These are phyloP conservation scores for Phalera bucephala DNA, from an alignment of 2,888 invertebrate species.

Conservation along the genomic window DNA sequence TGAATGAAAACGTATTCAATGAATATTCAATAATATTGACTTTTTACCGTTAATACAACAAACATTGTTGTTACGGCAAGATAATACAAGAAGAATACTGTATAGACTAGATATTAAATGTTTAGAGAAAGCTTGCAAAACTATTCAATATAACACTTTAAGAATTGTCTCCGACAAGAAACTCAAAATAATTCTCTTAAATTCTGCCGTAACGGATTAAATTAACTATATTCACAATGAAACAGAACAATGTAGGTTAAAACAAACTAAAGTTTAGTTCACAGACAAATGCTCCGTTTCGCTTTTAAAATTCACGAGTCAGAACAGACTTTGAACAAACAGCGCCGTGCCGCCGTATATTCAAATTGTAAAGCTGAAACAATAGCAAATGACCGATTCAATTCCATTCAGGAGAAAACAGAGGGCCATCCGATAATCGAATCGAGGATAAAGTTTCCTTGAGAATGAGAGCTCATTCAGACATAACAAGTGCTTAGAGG, in stretches of 20 bases:
- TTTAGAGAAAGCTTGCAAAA: not conserved
- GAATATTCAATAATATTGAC: conserved; percentile 8
- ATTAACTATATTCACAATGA: conserved; percentile 32
- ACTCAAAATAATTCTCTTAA: too few relatives aligned
- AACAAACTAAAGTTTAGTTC: conserved; percentile 48
- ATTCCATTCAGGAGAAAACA: not conserved
- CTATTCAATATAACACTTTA: not conserved
- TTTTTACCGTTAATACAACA: not conserved
- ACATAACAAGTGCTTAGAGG: not conserved
- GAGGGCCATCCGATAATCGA: not conserved
- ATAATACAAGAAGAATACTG: not conserved
- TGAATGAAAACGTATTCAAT: conserved; percentile 23
- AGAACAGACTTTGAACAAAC: conserved; percentile 33
- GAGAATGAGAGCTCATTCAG: not conserved
- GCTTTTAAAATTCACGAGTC: conserved; percentile 45
- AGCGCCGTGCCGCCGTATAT: conserved; percentile 21
- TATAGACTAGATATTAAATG: too few relatives aligned
- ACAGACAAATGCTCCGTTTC: conserved; percentile 40
- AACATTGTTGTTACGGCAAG: not conserved
- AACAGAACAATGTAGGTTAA: conserved; percentile 30
- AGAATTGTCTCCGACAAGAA: too few relatives aligned
- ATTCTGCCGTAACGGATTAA: too few relatives aligned
- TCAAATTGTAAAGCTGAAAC: conserved; percentile 31
- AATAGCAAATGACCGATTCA: conserved; percentile 13
- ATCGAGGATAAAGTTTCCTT: not conserved